Percentiles rank a stretch among this genome's conserved stretches.
phyloP scores from a whole-genome alignment of 2,113 vertebrate genomes.

The Hippocampus zosterae region DNA sequence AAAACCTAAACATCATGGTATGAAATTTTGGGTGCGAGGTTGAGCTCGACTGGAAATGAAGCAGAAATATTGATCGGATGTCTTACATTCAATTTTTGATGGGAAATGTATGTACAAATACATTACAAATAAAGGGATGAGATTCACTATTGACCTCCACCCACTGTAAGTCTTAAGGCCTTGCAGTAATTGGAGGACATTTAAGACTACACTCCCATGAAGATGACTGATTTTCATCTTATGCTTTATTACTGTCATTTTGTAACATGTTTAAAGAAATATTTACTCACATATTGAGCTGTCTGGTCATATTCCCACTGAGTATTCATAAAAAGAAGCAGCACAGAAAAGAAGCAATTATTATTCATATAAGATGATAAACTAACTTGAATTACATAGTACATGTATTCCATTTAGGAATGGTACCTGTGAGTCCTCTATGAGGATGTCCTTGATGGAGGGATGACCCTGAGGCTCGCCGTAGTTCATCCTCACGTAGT shows the following conservation, averaged over 20 bases:
- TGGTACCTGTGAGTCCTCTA: constrained; percentile 89
- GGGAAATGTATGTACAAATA: too few species aligned
- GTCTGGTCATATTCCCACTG: constrained; percentile 92
- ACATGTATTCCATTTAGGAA: not conserved
- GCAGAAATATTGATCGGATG: too few species aligned
- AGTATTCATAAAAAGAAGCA: constrained; percentile 19
- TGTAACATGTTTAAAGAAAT: constrained; percentile 24
- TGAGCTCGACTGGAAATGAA: too few species aligned
- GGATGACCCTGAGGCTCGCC: constrained; percentile 87
- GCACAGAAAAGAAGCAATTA: constrained; percentile 59
- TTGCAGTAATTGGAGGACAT: too few species aligned
- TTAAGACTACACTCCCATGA: too few species aligned
- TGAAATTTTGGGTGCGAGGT: not conserved
- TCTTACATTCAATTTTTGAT: too few species aligned
- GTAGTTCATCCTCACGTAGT: constrained; percentile 87
- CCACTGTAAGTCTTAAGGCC: too few species aligned
- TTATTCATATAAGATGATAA: not conserved
- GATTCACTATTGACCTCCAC: too few species aligned
- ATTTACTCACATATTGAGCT: constrained; percentile 92
- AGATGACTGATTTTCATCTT: constrained; percentile 1
- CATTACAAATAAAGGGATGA: too few species aligned
- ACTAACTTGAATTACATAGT: not conserved
- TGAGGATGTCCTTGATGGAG: constrained; percentile 90
- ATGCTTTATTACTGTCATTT: constrained; percentile 12
- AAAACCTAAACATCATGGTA: not conserved